Evolutionary conservation across 2,888 invertebrate genomes (phyloP), one percentile per base, ranked within the genome.

Genomic region (Plemyria rubiginata): DNA sequence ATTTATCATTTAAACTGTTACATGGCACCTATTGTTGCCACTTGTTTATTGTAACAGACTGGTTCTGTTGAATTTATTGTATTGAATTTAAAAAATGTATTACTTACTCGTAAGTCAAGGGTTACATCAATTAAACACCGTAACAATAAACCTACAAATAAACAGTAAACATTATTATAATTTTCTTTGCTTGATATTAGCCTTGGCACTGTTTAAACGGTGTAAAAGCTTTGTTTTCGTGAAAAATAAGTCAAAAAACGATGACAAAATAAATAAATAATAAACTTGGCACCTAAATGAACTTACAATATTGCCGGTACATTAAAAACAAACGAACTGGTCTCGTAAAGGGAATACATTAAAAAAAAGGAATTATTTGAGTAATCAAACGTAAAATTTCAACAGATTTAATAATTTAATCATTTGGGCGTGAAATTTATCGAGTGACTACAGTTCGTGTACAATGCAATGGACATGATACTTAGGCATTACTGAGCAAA

Each of bases 1-100:
- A 85, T 86, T 86, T 86, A 85, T 87, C 84, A 86, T 86, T 88
- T 85, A 87, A 85, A 86, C 82, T 85, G 82, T 79, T 79, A 77
- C 74, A 64, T 50, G 48, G 74, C 77, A 79, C 80, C 80, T 79
- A 86, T 83, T 86, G 85, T 84, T 70, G 66, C 75, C 76, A 76
- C 75, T 77, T 80, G 80, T 82, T 82, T 80, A 80, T 82, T 82
- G 77, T 75, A 77, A 76, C 70, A 75, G 74, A 73, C 76, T 64
- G 72, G 55, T 50, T 62, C 9, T 28, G 15, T 29, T 22, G 16
- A 61, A 64, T 70, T 60, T 65, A 67, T 64, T 57, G 59, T 67
- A 67, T 57, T 48, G 13, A 16, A 49, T 55, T 55, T 54, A 16
- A 49, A 13, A 38, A 28, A 13, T 43, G 5, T 15, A 43, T 13